Evolutionary conservation across 1,140 invertebrate genomes (phyloP).

Genomic region (Drosophila punjabiensis): DNA sequence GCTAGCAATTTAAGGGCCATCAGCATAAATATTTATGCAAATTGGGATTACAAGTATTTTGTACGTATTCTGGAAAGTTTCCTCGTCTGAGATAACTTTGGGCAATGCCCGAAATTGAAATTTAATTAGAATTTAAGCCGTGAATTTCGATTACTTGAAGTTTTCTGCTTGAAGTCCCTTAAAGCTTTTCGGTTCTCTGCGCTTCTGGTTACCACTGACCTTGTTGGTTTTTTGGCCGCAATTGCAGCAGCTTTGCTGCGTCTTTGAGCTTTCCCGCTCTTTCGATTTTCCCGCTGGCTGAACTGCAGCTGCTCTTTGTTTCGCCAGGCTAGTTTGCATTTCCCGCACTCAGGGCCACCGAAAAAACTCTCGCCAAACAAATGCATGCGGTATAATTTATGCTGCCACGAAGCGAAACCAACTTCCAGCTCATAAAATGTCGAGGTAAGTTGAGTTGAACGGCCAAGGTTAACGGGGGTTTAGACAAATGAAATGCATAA

Average conservation of each 20-base stretch:
- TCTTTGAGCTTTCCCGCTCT: conserved; percentile 49
- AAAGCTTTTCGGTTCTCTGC: conserved; percentile 19
- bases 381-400: conserved; percentile 64
- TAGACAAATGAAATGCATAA: conserved; percentile 48
- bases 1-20: conserved; percentile 63
- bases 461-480: conserved; percentile 49
- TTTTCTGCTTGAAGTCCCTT: conserved; percentile 6
- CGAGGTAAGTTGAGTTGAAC: conserved; percentile 54
- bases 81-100: background rate
- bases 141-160: conserved; percentile 35
- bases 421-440: conserved; percentile 59
- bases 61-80: conserved; percentile 57
- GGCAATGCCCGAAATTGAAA: conserved; percentile 54
- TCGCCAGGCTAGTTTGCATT: conserved; percentile 52
- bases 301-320: conserved; percentile 55
- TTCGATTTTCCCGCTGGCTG: conserved; percentile 27
- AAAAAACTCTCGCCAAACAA: conserved; percentile 28
- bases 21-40: conserved; percentile 83
- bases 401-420: conserved; percentile 49
- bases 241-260: conserved; percentile 33
- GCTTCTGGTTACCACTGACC: conserved; percentile 27
- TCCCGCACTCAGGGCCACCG: conserved; percentile 41
- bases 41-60: conserved; percentile 81
- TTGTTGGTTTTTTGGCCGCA: conserved; percentile 39
- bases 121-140: conserved; percentile 69